Base-by-base conservation (phyloP, 2,888 invertebrate species). In the Eurois occulta region DNA sequence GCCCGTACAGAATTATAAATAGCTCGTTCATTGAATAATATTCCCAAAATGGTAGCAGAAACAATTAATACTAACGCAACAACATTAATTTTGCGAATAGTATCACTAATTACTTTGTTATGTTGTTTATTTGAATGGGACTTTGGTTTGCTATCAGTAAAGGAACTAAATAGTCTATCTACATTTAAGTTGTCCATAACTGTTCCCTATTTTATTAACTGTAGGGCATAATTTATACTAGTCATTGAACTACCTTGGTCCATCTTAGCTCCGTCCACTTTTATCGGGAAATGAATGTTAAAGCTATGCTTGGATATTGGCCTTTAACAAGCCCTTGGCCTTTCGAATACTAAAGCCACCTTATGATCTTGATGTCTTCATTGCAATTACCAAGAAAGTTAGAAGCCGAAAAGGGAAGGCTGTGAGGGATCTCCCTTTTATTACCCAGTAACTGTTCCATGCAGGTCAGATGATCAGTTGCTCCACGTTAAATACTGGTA, bases 1-100 rank as follows among this genome's bases (percentile, higher is more conserved):
- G 60, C 64, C n/a, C 73, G 28, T 28, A 38, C 55, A 60, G 84
- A 78, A 88, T 83, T 71, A 69, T 76, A 83, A 86, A 88, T 83
- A 83, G 84, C 65, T 69, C 1, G n/a, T 48, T 55, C 18, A 73
- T 72, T 75, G 72, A 83, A 76, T 72, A 58, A 35, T 64, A 65
- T 65, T 77, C 58, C 77, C 28, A 76, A 76, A 68, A 60, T 28
- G 60, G 68, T 11, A 28, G 11, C 6, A 67, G 11, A 70, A 46
- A 76, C 67, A 68, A 71, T 82, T 48, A 16, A 55, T 83, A 46
- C 38, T 1, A 52, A 72, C 68, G 48, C 66, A 43, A 32, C 64
- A 38, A 76, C 83, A 82, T 82, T 76, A 81, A 76, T 64, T 64
- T 83, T 52, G 55, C 60, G 58, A 81, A 64, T 71, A 52, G 52